Conservation (phyloP, 2,113 vertebrate species). For the Phaethon lepturus region DNA sequence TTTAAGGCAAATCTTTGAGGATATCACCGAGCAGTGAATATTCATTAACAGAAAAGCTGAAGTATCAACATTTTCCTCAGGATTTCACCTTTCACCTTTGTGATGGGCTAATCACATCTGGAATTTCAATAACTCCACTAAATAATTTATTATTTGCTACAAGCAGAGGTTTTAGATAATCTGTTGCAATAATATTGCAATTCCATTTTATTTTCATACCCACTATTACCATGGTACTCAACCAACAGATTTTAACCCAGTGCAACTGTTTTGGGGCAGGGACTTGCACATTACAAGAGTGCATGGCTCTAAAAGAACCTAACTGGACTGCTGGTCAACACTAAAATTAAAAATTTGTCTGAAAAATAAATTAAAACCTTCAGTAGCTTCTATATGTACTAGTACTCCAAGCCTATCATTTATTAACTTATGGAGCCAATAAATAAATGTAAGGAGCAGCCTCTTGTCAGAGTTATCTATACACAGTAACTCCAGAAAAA, state of each 20-base stretch:
- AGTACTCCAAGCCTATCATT: background rate
- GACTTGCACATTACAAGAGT: background rate
- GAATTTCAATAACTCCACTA: background rate
- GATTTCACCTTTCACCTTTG: background rate
- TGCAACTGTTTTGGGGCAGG: background rate
- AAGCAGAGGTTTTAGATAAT: background rate
- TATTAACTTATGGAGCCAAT: background rate
- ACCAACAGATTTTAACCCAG: background rate
- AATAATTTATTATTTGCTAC: too few relatives aligned
- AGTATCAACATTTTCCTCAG: background rate
- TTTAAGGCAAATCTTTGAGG: background rate
- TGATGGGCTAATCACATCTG: background rate
- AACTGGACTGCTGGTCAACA: background rate
- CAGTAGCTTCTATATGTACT: background rate
- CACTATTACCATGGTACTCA: background rate
- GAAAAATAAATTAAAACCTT: background rate
- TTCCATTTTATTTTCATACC: background rate
- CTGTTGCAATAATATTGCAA: background rate
- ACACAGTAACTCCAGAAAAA: background rate
- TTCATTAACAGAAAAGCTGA: background rate
- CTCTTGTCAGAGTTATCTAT: background rate
- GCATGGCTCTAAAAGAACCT: background rate
- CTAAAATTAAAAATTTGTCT: background rate
- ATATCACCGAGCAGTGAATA: background rate
- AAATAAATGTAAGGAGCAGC: background rate